A percentile compares a stretch with the other conserved stretches of the same genome.
These are phyloP conservation scores for Zaprionus lachaisei DNA, from an alignment of 1,140 invertebrate species.

Conservation along the genomic window DNA sequence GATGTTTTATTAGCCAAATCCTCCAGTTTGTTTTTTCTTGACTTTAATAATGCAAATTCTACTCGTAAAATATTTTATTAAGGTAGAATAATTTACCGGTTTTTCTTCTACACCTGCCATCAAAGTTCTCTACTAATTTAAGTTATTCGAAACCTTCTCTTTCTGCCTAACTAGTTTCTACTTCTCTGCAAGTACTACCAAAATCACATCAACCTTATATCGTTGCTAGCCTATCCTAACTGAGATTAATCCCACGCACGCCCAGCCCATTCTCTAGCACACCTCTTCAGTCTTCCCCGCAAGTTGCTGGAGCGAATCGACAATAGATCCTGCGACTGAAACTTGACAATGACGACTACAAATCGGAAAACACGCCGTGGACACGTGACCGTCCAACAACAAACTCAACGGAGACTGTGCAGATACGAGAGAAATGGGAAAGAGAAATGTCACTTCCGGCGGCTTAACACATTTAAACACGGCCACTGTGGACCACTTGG, in stretches of 20 bases:
- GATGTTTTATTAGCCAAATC: slow-evolving; percentile 24
- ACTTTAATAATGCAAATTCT: background rate
- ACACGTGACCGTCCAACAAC: slow-evolving; percentile 59
- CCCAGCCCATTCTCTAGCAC: slow-evolving; percentile 20
- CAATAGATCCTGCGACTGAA: slow-evolving; percentile 43
- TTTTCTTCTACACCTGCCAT: background rate
- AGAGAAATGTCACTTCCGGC: slow-evolving; percentile 74
- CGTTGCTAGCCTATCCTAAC: background rate
- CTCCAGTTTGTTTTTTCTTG: background rate
- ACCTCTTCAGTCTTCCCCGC: slow-evolving; percentile 25
- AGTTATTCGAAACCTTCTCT: background rate
- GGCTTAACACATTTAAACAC: slow-evolving; percentile 71
- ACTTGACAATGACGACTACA: slow-evolving; percentile 50
- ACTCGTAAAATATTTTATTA: background rate
- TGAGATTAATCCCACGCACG: slow-evolving; percentile 8
- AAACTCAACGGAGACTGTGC: slow-evolving; percentile 1
- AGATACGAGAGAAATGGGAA: slow-evolving; percentile 31
- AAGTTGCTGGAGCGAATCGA: slow-evolving; percentile 3
- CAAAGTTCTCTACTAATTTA: background rate
- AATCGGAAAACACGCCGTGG: slow-evolving; percentile 66
- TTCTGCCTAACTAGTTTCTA: background rate
- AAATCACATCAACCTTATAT: too few relatives aligned
- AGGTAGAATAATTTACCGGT: background rate
- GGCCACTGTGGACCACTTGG: slow-evolving; percentile 40
- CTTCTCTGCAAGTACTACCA: too few relatives aligned